These are phyloP conservation scores for Chromoteleia sp. DNA, from an alignment of 2,888 invertebrate species.

Conservation along the genomic window DNA sequence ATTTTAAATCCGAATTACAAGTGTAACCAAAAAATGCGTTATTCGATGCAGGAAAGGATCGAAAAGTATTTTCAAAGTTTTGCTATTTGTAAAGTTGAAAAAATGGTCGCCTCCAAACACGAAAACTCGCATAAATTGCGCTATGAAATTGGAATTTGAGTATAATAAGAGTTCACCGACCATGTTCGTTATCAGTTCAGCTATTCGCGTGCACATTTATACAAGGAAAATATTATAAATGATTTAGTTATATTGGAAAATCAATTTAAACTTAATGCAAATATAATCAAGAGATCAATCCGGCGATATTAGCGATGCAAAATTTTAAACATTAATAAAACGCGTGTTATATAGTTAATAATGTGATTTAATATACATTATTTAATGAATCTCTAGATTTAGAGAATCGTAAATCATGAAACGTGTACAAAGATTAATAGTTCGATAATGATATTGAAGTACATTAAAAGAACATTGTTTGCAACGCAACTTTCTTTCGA, in stretches of 20 bases:
- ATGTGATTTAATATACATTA: conserved; percentile 13
- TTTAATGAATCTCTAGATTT: conserved; percentile 19
- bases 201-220: conserved; percentile 16
- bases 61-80: conserved; percentile 21
- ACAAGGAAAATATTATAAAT: conserved; percentile 21
- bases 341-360: conserved; percentile 3
- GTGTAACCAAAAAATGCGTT: conserved; percentile 17
- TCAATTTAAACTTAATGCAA: conserved; percentile 20
- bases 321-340: conserved; percentile 20
- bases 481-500: conserved; percentile 7
- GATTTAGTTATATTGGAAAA: conserved; percentile 12
- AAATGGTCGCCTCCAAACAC: conserved; percentile 20
- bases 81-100: conserved; percentile 37
- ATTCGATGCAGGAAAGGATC: conserved; percentile 21
- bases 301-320: conserved; percentile 3
- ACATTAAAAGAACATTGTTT: conserved; percentile 23
- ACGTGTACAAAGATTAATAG: conserved; percentile 16
- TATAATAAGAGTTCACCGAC: conserved; percentile 17
- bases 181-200: conserved; percentile 22
- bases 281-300: conserved; percentile 11
- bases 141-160: conserved; percentile 27
- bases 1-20: conserved; percentile 37
- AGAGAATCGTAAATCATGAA: conserved; percentile 28
- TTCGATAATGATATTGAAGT: conserved; percentile 32
- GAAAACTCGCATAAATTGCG: conserved; percentile 29